Base-by-base conservation (phyloP, 2,797 vertebrate genomes). In the Pteropus rufus region DNA sequence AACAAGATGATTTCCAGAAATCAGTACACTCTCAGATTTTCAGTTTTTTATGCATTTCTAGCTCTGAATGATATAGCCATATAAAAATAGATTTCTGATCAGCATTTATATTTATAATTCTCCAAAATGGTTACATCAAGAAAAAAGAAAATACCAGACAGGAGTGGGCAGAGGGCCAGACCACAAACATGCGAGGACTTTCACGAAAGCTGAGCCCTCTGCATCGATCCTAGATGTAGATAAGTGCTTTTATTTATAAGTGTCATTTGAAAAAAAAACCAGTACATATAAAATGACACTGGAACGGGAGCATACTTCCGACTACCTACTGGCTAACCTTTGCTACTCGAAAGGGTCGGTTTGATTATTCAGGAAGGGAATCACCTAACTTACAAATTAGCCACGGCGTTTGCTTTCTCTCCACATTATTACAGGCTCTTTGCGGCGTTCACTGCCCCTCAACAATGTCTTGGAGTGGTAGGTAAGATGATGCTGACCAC, bases 251-350 rank as follows among this genome's bases (percentile, higher is more conserved):
- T 81, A 10, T 88, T 92, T 81, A 10, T 75, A 94, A 70, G 44
- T 36, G 44, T 9, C 67, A 70, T 34, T 6, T 31, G 19, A 58
- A 85, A 84, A 84, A 49, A 67, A 49, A 49, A 15, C 56, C 12
- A 94, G 39, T 52, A 89, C 82, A 84, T 95, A 94, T 44, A 89
- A 92, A 95, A 84, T 83, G 41, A 91, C 70, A 84, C 9, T 34
- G 10, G 72, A 84, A 52, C 56, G 34, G 88, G 31, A 87, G 14
- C 46, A 70, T 69, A 91, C 60, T 80, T 95, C 75, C 83, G 41
- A 91, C 65, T 86, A 44, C 31, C 49, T 54, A 87, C 41, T 93
- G 39, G 58, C 41, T 84, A 62, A 76, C 83, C 49, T 93, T 24
- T 82, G 14, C 70, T 91, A 70, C 10, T 91, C 41, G 24, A 81